Evolutionary conservation across 2,888 invertebrate species (phyloP).

Genomic region (Drosophila anceps): DNA sequence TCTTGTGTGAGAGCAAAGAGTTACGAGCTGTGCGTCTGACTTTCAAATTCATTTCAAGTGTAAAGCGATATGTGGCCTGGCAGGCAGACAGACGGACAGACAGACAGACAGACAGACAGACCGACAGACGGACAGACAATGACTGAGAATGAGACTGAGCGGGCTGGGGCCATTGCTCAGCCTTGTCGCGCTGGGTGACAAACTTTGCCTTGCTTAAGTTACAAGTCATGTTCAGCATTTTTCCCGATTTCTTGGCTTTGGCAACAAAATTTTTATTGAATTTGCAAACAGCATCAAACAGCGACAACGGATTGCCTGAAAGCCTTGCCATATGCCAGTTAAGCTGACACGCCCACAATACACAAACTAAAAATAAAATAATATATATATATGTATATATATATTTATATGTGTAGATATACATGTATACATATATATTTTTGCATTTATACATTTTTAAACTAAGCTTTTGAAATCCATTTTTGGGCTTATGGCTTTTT

Average conservation of each 20-base stretch:
- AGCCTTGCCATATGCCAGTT: constrained; percentile 46
- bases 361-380: neutral
- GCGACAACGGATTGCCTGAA: constrained; percentile 45
- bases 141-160: constrained; percentile 7
- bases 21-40: constrained; percentile 77
- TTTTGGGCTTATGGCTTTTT: constrained; percentile 56
- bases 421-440: constrained; percentile 1
- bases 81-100: constrained; percentile 12
- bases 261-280: constrained; percentile 64
- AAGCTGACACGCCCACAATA: constrained; percentile 52
- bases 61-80: constrained; percentile 75
- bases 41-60: constrained; percentile 81
- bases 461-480: constrained; percentile 62
- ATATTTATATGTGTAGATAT: neutral
- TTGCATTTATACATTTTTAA: constrained; percentile 10
- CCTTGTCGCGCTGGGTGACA: constrained; percentile 73
- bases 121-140: neutral
- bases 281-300: constrained; percentile 51
- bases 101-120: constrained; percentile 8
- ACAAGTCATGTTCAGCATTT: constrained; percentile 69
- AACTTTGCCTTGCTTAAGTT: constrained; percentile 74
- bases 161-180: constrained; percentile 13
- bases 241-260: constrained; percentile 8
- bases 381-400: neutral
- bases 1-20: constrained; percentile 61